Evolutionary conservation across 1,140 invertebrate species (phyloP), one percentile per base, ranked within the genome.

Genomic region (Penaeus vannamei): DNA sequence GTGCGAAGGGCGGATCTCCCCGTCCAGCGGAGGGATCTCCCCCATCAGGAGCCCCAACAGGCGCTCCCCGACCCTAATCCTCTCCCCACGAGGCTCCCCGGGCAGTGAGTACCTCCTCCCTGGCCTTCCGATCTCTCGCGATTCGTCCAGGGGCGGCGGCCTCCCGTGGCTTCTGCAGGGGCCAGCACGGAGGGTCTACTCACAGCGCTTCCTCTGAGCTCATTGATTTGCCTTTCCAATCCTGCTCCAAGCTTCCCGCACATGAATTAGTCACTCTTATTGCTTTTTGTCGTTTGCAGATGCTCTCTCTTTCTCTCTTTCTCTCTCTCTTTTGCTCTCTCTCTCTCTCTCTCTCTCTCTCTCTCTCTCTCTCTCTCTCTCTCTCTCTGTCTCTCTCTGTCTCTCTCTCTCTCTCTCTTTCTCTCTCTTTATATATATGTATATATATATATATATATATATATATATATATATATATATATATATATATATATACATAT

Each of bases 1-100:
- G 60, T 69, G 88, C 66, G 88, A 90, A 80, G 88, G 88, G 36
- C 88, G 88, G 22, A 81, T 90, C 88, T 90, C 88, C 20, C 84
- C 84, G 22, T 85, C 88, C 26, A 53, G 76, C 36, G n/a, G n/a
- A n/a, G 77, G 72, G 26, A 66, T 53, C n/a, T 90, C 88, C 22
- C 88, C 88, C 8, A 77, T 90, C 46, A 86, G 79, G 66, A 90
- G 88, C 22, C 88, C 88, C 61, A 60, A 66, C 66, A 61, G 20
- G 46, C 85, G 84, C 79, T 90, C 88, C 61, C 88, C 88, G 7
- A 84, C 62, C 36, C 76, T 77, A 14, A 36, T 80, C 7, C 14
- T 69, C 36, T 85, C 84, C 23, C 88, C 88, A 1, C 32, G 88
- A 22, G 77, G 76, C 20, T 90, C 88, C 3, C 88, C 88, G 10